Conservation (phyloP, 2,113 vertebrate species). For the Microtus ochrogaster region DNA sequence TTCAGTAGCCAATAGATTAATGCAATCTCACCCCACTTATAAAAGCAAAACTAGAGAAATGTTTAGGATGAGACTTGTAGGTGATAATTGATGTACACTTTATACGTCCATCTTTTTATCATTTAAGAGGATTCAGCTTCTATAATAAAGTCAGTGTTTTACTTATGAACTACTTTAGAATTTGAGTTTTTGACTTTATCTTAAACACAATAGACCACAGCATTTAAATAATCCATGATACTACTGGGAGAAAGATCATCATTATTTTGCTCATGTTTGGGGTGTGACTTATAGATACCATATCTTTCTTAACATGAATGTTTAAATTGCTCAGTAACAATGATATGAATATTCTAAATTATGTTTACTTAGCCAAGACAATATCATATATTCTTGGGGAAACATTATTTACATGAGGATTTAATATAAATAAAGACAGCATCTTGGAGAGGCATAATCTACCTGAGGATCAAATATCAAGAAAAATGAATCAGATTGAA, state of each 20-base stretch:
- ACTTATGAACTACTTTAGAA: neutral
- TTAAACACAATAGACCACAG: neutral
- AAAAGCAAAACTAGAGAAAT: neutral
- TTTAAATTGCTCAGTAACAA: neutral
- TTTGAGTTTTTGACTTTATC: neutral
- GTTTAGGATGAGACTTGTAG: neutral
- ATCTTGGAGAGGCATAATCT: neutral
- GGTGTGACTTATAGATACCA: neutral
- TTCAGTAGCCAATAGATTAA: neutral
- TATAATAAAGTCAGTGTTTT: neutral
- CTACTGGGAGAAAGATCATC: neutral
- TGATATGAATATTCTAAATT: neutral
- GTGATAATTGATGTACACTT: neutral
- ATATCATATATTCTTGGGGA: neutral
- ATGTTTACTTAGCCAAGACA: neutral
- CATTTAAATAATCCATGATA: neutral
- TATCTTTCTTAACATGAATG: neutral
- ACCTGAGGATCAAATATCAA: neutral
- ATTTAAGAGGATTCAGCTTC: neutral
- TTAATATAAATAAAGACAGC: neutral
- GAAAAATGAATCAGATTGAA: neutral
- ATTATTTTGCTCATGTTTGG: neutral
- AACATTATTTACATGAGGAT: neutral
- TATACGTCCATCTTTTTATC: neutral
- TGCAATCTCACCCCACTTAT: fast-evolving